A percentile compares a stretch with the other conserved stretches of the same genome.
Evolutionary conservation across 2,888 invertebrate genomes (phyloP).

Genomic region (Thera britannica): DNA sequence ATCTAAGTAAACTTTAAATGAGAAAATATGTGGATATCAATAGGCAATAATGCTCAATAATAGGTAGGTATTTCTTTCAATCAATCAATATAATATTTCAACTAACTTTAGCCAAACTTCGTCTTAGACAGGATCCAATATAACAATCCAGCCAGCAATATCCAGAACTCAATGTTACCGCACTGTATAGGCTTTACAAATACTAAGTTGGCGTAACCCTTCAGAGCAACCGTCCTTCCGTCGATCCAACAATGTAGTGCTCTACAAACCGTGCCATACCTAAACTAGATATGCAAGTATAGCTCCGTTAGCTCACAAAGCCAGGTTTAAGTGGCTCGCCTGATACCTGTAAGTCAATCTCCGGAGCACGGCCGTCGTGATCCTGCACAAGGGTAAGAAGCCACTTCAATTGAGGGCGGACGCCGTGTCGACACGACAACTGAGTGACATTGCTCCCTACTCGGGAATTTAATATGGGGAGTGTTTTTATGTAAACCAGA

Average conservation of each 20-base stretch:
- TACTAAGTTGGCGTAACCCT: conserved; percentile 18
- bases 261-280: conserved; percentile 13
- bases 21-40: no score
- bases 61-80: no score
- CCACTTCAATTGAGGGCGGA: conserved; percentile 43
- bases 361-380: conserved; percentile 56
- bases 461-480: not conserved
- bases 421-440: conserved; percentile 53
- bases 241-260: conserved; percentile 23
- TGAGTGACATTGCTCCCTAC: conserved; percentile 47
- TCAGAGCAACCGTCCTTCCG: conserved; percentile 18
- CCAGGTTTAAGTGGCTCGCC: conserved; percentile 27
- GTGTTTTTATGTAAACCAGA: not conserved
- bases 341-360: conserved; percentile 61
- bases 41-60: no score
- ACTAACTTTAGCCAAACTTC: not conserved
- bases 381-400: conserved; percentile 51
- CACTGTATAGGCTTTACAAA: conserved; percentile 9
- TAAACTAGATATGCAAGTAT: conserved; percentile 6
- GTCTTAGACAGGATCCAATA: not conserved
- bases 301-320: conserved; percentile 24
- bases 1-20: no score
- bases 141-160: not conserved
- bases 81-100: not conserved
- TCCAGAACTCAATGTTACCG: not conserved